Conservation (phyloP, 2,888 invertebrate species). For the Entomobrya multifasciata region DNA sequence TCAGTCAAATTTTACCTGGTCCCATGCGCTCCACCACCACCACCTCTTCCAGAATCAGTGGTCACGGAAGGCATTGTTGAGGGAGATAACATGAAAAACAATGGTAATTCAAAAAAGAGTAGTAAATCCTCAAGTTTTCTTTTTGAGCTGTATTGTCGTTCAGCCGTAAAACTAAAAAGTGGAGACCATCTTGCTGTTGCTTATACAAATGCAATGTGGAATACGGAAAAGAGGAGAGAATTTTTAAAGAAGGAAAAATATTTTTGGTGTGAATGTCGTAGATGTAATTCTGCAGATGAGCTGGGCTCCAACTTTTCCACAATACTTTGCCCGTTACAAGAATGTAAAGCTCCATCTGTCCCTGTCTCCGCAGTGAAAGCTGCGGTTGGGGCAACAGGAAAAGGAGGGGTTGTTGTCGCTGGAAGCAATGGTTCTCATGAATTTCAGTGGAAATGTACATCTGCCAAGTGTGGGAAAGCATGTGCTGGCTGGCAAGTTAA, state of each 20-base stretch:
- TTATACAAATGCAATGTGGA: constrained; percentile 78
- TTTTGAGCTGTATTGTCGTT: constrained; percentile 76
- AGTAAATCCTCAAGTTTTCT: constrained; percentile 74
- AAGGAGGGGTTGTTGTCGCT: background rate
- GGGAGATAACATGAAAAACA: constrained; percentile 81
- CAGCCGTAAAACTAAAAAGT: constrained; percentile 73
- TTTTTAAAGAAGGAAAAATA: constrained; percentile 77
- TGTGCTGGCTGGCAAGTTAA: constrained; percentile 78
- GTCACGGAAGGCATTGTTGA: constrained; percentile 22
- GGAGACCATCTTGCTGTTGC: constrained; percentile 76
- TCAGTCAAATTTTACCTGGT: constrained; percentile 75
- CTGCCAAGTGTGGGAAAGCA: constrained; percentile 75
- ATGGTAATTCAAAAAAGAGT: constrained; percentile 77
- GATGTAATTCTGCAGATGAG: constrained; percentile 78
- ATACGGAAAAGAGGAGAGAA: constrained; percentile 78
- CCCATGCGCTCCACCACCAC: constrained; percentile 81
- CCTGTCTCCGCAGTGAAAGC: constrained; percentile 62
- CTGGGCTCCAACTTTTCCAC: constrained; percentile 79
- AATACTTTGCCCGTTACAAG: constrained; percentile 76
- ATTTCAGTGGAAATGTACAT: constrained; percentile 77
- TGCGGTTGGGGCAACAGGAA: background rate
- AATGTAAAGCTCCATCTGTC: constrained; percentile 71
- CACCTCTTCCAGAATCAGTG: constrained; percentile 11
- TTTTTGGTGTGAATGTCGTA: constrained; percentile 78
- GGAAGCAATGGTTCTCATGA: constrained; percentile 49